These are phyloP conservation scores for Alouatta palliata DNA, from an alignment of 2,113 vertebrate species.

Conservation along the genomic window DNA sequence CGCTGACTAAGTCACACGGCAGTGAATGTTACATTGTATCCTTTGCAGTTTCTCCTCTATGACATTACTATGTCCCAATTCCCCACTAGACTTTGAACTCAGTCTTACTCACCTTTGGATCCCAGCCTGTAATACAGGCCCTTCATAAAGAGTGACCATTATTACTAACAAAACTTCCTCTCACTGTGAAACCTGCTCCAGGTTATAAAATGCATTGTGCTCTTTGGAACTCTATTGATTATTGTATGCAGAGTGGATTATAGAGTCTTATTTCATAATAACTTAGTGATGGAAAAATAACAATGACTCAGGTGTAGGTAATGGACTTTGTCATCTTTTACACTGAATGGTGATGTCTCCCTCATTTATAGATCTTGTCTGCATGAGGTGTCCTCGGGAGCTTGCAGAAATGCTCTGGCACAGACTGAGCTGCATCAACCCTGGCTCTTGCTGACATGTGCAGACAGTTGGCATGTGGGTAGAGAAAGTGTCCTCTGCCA, in stretches of 20 bases:
- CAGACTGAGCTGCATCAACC: not conserved
- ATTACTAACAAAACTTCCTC: not conserved
- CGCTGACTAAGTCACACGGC: not conserved
- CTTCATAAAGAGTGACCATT: not conserved
- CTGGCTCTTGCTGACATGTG: not conserved
- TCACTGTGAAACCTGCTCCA: not conserved
- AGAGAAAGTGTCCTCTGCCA: not conserved
- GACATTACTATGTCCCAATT: not conserved
- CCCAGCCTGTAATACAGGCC: not conserved
- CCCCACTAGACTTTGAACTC: not conserved
- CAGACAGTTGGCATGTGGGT: not conserved
- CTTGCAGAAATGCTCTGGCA: not conserved
- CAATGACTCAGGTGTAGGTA: not conserved
- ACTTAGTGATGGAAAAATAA: not conserved
- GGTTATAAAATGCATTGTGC: not conserved
- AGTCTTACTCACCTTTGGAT: not conserved
- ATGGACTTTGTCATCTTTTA: slow-evolving; percentile 3
- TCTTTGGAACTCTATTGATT: not conserved
- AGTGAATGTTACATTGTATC: not conserved
- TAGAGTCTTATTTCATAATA: slow-evolving; percentile 16
- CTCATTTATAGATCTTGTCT: not conserved
- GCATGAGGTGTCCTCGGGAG: not conserved
- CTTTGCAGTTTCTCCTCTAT: not conserved
- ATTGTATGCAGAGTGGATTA: not conserved
- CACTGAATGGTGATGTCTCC: not conserved